phyloP scores from a whole-genome alignment of 2,113 vertebrate genomes.

The Siniperca chuatsi region DNA sequence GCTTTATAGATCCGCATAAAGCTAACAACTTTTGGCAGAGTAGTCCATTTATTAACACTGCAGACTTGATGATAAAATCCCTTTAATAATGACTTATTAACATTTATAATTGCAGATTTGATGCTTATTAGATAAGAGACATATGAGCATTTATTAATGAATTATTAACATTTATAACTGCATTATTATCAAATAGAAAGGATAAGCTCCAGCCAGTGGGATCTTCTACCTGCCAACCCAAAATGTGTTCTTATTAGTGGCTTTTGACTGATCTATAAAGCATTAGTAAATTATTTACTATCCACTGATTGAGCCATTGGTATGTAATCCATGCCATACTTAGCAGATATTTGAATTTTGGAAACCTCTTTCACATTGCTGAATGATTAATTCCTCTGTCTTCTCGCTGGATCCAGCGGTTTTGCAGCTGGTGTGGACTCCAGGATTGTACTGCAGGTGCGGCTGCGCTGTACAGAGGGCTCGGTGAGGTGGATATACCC shows the following conservation, averaged over 20 bases:
- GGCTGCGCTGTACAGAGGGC: conserved; percentile 84
- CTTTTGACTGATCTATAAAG: not conserved
- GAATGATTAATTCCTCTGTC: not conserved
- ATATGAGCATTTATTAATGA: not conserved
- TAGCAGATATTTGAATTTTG: not conserved
- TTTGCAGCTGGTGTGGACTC: conserved; percentile 72
- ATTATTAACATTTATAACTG: not conserved
- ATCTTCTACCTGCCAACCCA: not conserved
- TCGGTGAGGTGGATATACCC: conserved; percentile 86
- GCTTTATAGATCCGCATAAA: not conserved
- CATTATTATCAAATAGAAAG: not conserved
- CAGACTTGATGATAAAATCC: not conserved
- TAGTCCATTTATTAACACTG: not conserved
- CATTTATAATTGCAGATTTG: not conserved
- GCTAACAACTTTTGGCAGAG: not conserved
- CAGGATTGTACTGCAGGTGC: conserved; percentile 84
- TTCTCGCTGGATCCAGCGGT: conserved; percentile 71
- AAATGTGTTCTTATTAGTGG: not conserved
- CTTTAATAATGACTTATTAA: not conserved
- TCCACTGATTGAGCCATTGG: not conserved
- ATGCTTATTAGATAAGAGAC: not conserved
- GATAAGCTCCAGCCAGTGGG: not conserved
- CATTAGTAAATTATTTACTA: not conserved
- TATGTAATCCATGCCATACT: not conserved
- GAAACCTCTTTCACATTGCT: not conserved